Conservation (phyloP, 2,113 vertebrate genomes). For the Balaenoptera acutorostrata region DNA sequence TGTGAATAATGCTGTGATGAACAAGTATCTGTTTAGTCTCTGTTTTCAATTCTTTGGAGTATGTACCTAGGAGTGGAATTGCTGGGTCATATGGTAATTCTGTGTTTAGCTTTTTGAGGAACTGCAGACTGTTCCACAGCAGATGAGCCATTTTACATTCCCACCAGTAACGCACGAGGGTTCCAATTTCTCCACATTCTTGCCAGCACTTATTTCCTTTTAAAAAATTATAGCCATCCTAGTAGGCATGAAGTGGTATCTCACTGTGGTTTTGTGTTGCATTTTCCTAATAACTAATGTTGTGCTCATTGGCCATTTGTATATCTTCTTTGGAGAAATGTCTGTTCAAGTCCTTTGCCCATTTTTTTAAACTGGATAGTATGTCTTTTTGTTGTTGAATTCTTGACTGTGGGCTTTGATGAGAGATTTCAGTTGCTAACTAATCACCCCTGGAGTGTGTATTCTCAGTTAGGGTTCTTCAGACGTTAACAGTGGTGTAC, state of each 20-base stretch:
- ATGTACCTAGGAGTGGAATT: neutral
- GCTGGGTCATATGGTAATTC: neutral
- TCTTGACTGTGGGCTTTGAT: conserved; percentile 6
- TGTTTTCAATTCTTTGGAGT: neutral
- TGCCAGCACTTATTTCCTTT: neutral
- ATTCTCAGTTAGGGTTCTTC: conserved; percentile 21
- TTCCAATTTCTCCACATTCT: neutral
- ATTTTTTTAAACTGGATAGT: neutral
- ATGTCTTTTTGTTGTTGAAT: neutral
- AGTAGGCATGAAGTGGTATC: neutral
- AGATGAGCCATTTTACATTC: neutral
- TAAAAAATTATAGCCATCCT: neutral
- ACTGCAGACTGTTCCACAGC: neutral
- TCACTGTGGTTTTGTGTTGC: neutral
- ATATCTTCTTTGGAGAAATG: neutral
- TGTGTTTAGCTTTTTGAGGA: neutral
- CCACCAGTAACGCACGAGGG: neutral
- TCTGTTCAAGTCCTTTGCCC: neutral
- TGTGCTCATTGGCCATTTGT: neutral
- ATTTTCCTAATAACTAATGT: neutral
- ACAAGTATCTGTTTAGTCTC: neutral
- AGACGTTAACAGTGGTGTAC: neutral
- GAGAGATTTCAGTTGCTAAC: conserved; percentile 16
- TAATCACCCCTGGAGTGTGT: neutral
- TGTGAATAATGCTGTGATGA: neutral